Conservation (phyloP, 2,113 vertebrate genomes). For the Phaethornis superciliosus region DNA sequence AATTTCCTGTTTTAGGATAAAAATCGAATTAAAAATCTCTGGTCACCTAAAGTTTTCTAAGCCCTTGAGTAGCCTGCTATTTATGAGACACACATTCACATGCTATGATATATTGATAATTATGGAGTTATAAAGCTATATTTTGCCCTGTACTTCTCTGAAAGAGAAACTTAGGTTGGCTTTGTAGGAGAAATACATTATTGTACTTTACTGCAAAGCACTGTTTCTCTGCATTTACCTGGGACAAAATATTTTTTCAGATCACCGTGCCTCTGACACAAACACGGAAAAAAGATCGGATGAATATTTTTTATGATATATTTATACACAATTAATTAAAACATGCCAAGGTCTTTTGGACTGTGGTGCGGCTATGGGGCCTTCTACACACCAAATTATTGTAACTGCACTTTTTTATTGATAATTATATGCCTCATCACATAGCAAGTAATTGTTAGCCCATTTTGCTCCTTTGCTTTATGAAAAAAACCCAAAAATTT, state of each 20-base stretch:
- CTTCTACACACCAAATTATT: background rate
- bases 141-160: background rate
- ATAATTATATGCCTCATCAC: background rate
- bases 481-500: background rate
- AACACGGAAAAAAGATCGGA: background rate
- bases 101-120: background rate
- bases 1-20: background rate
- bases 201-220: background rate
- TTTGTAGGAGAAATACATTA: background rate
- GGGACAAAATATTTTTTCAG: background rate
- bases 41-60: background rate
- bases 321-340: background rate
- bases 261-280: background rate
- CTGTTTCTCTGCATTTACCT: background rate
- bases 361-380: background rate
- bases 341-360: background rate
- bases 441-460: background rate
- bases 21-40: background rate
- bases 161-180: background rate
- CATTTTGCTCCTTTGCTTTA: background rate
- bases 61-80: background rate
- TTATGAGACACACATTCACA: background rate
- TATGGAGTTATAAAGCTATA: background rate
- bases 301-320: background rate
- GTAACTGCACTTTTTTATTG: background rate